A percentile compares a stretch with the other conserved stretches of the same genome.
phyloP scores from a whole-genome alignment of 1,140 invertebrate species.

The Ruditapes philippinarum region DNA sequence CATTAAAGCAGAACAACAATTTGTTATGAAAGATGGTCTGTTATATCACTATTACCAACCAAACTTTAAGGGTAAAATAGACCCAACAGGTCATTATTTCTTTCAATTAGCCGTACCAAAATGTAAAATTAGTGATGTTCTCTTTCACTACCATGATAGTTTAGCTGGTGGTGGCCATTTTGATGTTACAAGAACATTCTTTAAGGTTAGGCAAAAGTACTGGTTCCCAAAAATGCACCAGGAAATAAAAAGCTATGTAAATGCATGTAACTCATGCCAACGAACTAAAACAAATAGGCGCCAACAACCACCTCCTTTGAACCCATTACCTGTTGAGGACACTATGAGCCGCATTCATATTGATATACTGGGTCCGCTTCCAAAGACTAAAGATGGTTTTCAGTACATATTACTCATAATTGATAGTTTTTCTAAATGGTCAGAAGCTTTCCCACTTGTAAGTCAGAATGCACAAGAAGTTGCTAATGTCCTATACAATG shows the following conservation, averaged over 20 bases:
- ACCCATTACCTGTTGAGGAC: constrained; percentile 36
- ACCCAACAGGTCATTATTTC: background rate
- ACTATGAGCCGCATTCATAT: constrained; percentile 20
- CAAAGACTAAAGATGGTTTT: constrained; percentile 27
- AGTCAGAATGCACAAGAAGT: constrained; percentile 24
- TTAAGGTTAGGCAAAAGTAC: background rate
- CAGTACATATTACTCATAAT: constrained; percentile 26
- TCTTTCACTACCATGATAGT: constrained; percentile 11
- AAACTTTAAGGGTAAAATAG: constrained; percentile 21
- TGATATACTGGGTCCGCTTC: constrained; percentile 47
- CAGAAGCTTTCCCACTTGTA: constrained; percentile 27
- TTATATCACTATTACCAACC: constrained; percentile 32
- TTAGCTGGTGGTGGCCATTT: constrained; percentile 55
- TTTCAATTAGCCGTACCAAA: background rate
- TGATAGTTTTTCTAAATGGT: constrained; percentile 42
- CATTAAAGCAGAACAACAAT: constrained; percentile 26
- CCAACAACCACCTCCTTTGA: background rate
- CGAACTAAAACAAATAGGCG: background rate
- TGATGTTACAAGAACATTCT: background rate
- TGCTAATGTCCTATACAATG: constrained; percentile 16
- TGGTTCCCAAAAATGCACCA: constrained; percentile 33
- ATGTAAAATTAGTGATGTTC: background rate
- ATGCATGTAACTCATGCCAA: constrained; percentile 30
- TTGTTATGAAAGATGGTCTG: constrained; percentile 48
- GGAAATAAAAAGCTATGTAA: constrained; percentile 27